phyloP scores from a whole-genome alignment of 1,140 invertebrate genomes.

The Ostrea denselamellosa region DNA sequence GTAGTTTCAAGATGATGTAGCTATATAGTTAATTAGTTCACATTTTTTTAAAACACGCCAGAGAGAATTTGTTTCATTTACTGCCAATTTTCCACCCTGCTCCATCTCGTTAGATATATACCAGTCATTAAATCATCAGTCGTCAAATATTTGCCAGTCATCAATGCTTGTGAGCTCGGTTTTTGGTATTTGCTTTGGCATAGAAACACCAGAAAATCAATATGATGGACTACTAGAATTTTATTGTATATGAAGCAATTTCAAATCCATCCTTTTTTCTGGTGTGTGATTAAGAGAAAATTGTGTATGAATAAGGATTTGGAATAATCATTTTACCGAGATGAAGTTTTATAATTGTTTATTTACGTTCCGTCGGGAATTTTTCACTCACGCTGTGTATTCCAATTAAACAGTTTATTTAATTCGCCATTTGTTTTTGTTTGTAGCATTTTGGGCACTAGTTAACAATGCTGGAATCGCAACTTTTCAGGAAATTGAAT shows the following conservation, averaged over 20 bases:
- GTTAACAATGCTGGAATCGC: slow-evolving; percentile 77
- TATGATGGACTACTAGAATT: not conserved
- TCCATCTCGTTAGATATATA: not conserved
- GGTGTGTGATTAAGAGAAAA: not conserved
- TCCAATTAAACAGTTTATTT: not conserved
- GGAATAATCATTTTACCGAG: no score
- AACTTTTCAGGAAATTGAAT: slow-evolving; percentile 74
- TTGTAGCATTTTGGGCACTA: slow-evolving; percentile 73
- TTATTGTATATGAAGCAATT: not conserved
- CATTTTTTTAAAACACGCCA: not conserved
- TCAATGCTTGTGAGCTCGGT: not conserved
- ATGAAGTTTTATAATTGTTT: no score
- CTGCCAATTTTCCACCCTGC: not conserved
- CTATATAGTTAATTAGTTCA: not conserved
- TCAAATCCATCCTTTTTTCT: not conserved
- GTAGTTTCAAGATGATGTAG: not conserved
- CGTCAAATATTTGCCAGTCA: not conserved
- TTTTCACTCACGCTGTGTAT: not conserved
- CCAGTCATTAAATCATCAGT: slow-evolving; percentile 4
- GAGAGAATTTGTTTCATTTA: slow-evolving; percentile 16
- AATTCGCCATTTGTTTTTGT: slow-evolving; percentile 17
- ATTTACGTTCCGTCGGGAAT: no score
- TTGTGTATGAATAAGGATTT: no score
- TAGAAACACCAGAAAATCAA: slow-evolving; percentile 7
- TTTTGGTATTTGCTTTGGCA: not conserved